Evolutionary conservation across 2,888 invertebrate genomes (phyloP).

Genomic region (Cephus pygmeus): DNA sequence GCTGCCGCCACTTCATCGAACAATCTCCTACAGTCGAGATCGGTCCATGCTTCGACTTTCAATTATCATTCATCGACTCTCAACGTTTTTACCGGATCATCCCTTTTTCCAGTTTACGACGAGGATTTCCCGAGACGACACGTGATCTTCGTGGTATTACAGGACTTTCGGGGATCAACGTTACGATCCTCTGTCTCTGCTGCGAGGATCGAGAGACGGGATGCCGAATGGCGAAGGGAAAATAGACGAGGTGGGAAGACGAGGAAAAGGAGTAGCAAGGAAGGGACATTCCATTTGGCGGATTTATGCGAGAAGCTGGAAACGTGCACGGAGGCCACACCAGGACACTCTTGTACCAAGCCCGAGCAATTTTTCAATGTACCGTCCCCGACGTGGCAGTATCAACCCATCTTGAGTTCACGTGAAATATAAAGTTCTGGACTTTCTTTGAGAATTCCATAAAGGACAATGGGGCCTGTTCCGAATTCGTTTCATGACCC

Average conservation of each 20-base stretch:
- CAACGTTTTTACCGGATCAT: neutral
- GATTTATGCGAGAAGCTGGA: constrained; percentile 40
- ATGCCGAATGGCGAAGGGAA: neutral
- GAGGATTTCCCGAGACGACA: neutral
- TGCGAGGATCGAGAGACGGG: neutral
- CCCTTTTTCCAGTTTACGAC: neutral
- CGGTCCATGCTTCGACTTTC: neutral
- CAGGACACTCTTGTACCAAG: neutral
- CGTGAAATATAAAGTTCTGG: constrained; percentile 1
- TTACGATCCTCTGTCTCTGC: neutral
- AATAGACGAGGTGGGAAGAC: neutral
- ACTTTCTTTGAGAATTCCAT: neutral
- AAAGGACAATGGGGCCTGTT: neutral
- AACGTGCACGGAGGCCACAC: neutral
- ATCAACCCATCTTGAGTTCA: neutral
- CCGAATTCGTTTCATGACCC: neutral
- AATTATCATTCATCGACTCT: neutral
- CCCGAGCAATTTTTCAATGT: neutral
- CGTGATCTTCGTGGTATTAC: neutral
- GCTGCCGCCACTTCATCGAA: neutral
- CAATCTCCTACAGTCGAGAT: neutral
- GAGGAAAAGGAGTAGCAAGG: constrained; percentile 12
- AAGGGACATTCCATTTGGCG: constrained; percentile 45
- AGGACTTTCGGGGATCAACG: neutral
- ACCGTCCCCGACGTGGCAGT: neutral